Base-by-base conservation (phyloP, 2,113 vertebrate genomes). In the Piaya cayana region DNA sequence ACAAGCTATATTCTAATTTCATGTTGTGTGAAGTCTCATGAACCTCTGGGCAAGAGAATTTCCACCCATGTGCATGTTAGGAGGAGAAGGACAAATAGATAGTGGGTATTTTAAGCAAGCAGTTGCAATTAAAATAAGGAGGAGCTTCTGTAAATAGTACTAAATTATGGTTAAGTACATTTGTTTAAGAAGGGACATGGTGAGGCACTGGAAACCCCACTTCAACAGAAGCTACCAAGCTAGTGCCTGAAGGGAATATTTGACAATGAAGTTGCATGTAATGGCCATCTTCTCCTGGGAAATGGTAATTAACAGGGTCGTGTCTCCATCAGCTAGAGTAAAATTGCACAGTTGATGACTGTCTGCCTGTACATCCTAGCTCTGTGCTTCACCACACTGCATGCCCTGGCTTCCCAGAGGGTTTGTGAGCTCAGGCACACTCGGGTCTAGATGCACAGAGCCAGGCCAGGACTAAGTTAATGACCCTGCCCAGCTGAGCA, bases 311-410 rank as follows among this genome's bases (percentile, higher is more conserved):
- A 60, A 32, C 2, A 9, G 3, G 26, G 52, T 29, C 0, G 0
- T 34, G 27, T 25, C n/a, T 65, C 63, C n/a, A 60, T 16, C 39
- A 36, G 12, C n/a, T 10, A 1, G 30, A 39, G 32, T 42, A 70
- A 79, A 90, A 79, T 71, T 60, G 72, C 23, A 7, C 43, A 12
- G 39, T 0, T 1, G 4, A 65, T 27, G 9, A 25, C 4, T 42
- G 62, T 25, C 89, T 60, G 80, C 52, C 50, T n/a, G 18, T 52
- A 55, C 25, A 9, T 42, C 59, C 52, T 59, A 15, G 39, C 76
- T 47, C 69, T 1, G 3, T 27, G 29, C 39, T 53, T 37, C 0
- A 0, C 5, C 37, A 7, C 13, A 5, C 0, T 1, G 42, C 22
- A 0, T 39, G 15, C 5, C 29, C 86, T 60, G 80, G 29, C 29